A percentile compares a stretch with the other conserved stretches of the same genome.
phyloP scores from a whole-genome alignment of 2,888 invertebrate genomes.

The Sarcophaga variegata region DNA sequence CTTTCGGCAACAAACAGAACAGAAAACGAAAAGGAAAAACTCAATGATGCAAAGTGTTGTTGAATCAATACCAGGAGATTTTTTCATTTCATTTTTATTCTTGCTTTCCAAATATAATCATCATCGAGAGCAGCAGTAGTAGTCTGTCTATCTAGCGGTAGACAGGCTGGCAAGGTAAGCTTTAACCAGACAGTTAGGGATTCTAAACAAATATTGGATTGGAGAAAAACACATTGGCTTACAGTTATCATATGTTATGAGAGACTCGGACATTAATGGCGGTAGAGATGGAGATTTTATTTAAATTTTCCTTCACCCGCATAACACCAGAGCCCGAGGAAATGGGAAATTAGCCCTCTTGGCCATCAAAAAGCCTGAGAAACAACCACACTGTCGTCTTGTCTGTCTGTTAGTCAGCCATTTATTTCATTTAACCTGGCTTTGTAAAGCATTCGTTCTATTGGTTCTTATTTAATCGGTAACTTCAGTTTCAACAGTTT shows the following conservation, averaged over 20 bases:
- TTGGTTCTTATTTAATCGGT: conserved; percentile 60
- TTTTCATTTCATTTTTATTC: neutral
- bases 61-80: conserved; percentile 59
- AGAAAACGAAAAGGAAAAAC: neutral
- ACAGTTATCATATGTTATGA: neutral
- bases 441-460: conserved; percentile 23
- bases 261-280: conserved; percentile 24
- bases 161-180: neutral
- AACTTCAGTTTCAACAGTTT: neutral
- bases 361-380: neutral
- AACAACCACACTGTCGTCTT: neutral
- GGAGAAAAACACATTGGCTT: conserved; percentile 13
- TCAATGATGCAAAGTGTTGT: conserved; percentile 65
- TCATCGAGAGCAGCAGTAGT: neutral
- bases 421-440: neutral
- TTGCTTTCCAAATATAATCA: conserved; percentile 33
- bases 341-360: too few relatives aligned
- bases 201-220: conserved; percentile 28
- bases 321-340: too few relatives aligned
- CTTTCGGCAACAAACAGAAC: conserved; percentile 1
- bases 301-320: conserved; percentile 13
- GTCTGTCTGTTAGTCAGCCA: neutral
- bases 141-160: neutral
- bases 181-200: conserved; percentile 2
- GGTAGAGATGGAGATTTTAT: conserved; percentile 22